A percentile compares a stretch with the other conserved stretches of the same genome.
phyloP scores from a whole-genome alignment of 2,113 vertebrate genomes.

The Gavialis gangeticus region DNA sequence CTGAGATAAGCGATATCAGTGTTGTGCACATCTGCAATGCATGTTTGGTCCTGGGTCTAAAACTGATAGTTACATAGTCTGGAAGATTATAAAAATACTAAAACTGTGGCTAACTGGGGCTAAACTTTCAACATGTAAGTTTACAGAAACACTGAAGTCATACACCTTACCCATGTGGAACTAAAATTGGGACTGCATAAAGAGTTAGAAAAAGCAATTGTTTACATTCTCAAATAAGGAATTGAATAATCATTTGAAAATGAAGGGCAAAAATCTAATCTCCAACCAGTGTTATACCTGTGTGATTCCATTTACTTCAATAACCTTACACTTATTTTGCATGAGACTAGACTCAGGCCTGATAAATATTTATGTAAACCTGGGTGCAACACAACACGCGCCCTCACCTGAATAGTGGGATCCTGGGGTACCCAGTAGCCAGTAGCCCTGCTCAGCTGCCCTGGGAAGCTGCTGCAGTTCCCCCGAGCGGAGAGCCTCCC shows the following conservation, averaged over 20 bases:
- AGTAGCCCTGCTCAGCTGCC: too few species aligned
- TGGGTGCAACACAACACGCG: too few species aligned
- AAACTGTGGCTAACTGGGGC: not conserved
- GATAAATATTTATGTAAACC: not conserved
- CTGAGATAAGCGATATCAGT: not conserved
- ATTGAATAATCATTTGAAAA: not conserved
- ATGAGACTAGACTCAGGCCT: not conserved
- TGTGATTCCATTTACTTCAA: not conserved
- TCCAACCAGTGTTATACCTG: not conserved
- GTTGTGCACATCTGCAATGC: not conserved
- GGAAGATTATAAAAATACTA: not conserved
- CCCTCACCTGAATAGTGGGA: too few species aligned
- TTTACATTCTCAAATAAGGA: not conserved
- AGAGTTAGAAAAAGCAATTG: not conserved
- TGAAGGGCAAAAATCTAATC: not conserved
- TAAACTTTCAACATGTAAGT: not conserved
- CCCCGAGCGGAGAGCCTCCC: too few species aligned
- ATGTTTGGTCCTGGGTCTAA: not conserved
- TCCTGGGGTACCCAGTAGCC: too few species aligned
- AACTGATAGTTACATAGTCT: not conserved
- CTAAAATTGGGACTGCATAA: conserved; percentile 5
- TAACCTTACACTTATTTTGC: not conserved
- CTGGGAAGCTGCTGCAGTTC: too few species aligned
- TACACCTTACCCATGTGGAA: not conserved
- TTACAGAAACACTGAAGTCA: not conserved